Percentiles rank a stretch among this genome's conserved stretches.
Evolutionary conservation across 2,888 invertebrate species (phyloP).

Genomic region (Callosobruchus maculatus): DNA sequence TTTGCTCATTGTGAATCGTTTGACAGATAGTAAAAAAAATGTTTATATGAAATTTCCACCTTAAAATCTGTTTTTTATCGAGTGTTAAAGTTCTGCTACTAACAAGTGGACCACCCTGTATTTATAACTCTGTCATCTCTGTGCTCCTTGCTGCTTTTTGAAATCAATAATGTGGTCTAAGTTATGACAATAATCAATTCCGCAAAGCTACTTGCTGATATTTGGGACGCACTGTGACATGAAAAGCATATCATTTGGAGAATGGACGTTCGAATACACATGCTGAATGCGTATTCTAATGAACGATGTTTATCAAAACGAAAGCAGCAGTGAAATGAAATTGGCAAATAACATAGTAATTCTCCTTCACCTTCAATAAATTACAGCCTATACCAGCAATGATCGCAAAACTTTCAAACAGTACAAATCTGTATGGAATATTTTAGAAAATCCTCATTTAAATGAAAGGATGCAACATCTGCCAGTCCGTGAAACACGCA

Average conservation of each 20-base stretch:
- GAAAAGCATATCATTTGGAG: not conserved
- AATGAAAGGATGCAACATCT: not conserved
- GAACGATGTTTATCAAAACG: not conserved
- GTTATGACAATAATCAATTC: too few species aligned
- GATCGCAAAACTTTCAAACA: not conserved
- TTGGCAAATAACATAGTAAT: not conserved
- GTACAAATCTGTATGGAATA: not conserved
- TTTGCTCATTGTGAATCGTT: too few species aligned
- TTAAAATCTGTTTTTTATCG: too few species aligned
- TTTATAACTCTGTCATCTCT: too few species aligned
- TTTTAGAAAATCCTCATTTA: not conserved
- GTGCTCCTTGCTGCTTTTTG: too few species aligned
- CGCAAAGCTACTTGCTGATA: too few species aligned
- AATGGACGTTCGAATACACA: not conserved
- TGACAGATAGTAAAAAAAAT: too few species aligned
- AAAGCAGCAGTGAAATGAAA: not conserved
- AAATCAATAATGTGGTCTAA: too few species aligned
- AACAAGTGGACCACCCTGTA: too few species aligned
- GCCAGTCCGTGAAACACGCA: not conserved
- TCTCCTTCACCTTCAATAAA: not conserved
- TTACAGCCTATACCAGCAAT: not conserved
- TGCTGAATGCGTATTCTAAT: not conserved
- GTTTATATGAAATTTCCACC: too few species aligned
- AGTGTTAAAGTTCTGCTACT: too few species aligned
- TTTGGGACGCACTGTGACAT: not conserved